Conservation (phyloP, 92 coral and sea anemone species). For the Micromussa lordhowensis region DNA sequence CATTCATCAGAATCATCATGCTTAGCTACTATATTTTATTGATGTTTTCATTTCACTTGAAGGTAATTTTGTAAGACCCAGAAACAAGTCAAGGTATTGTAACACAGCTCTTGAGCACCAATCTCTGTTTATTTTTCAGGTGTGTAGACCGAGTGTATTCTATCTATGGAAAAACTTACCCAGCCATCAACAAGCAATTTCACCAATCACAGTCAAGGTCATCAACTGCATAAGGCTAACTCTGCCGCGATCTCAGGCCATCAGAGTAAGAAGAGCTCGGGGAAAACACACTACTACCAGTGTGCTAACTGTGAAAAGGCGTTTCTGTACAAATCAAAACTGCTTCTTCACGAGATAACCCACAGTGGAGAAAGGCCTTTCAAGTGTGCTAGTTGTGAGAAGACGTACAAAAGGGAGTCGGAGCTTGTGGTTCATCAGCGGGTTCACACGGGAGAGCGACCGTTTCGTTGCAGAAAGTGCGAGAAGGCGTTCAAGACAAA, state of each 20-base stretch:
- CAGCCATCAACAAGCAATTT: conserved; percentile 13
- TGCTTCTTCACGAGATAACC: conserved; percentile 46
- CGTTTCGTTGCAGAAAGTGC: conserved; percentile 29
- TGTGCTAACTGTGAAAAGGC: conserved; percentile 40
- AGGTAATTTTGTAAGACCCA: neutral
- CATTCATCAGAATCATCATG: no score
- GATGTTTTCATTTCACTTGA: neutral
- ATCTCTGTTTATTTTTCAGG: neutral
- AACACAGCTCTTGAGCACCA: neutral
- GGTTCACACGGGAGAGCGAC: conserved; percentile 53
- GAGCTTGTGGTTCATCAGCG: conserved; percentile 53
- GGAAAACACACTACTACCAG: conserved; percentile 30
- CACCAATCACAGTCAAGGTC: neutral
- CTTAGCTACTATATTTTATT: no score
- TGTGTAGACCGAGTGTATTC: neutral
- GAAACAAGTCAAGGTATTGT: neutral
- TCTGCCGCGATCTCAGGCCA: neutral
- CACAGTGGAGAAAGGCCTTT: conserved; percentile 44
- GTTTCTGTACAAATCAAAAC: conserved; percentile 50
- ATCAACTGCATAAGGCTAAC: conserved; percentile 14
- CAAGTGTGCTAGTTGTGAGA: conserved; percentile 32
- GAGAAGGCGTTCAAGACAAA: conserved; percentile 48
- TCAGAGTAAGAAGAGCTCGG: conserved; percentile 1
- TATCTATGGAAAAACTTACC: conserved; percentile 17
- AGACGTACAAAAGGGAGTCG: conserved; percentile 43